Conservation (phyloP, 2,113 vertebrate species). For the Nyctibius bracteatus region DNA sequence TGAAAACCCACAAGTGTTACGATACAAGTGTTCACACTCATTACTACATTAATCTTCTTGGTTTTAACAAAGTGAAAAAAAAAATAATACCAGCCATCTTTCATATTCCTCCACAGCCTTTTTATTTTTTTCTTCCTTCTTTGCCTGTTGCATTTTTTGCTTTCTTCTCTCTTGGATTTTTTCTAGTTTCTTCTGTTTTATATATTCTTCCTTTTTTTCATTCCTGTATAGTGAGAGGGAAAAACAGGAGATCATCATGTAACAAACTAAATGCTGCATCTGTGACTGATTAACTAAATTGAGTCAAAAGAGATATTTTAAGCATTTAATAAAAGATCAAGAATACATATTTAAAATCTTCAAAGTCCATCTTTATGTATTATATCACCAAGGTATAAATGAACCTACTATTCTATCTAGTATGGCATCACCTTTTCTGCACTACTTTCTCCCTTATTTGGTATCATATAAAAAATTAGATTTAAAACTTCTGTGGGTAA, state of each 20-base stretch:
- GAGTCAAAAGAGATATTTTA: neutral
- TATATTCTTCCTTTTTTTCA: conserved; percentile 79
- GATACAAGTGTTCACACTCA: neutral
- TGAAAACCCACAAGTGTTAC: fast-evolving
- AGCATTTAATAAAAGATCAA: neutral
- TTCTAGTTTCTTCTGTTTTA: conserved; percentile 75
- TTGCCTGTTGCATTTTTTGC: conserved; percentile 73
- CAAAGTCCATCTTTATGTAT: neutral
- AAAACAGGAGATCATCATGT: neutral
- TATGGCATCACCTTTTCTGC: neutral
- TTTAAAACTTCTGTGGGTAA: neutral
- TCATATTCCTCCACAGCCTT: conserved; percentile 85
- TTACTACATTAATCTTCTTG: neutral
- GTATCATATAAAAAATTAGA: neutral
- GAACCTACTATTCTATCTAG: neutral
- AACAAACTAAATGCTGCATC: neutral
- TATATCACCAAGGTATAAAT: neutral
- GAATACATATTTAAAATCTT: neutral
- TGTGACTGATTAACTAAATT: neutral
- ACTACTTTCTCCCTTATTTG: neutral
- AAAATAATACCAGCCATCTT: conserved; percentile 85
- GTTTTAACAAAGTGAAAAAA: neutral
- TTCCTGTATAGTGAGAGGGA: conserved; percentile 70
- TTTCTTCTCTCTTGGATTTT: conserved; percentile 72
- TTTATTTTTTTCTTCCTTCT: conserved; percentile 83